Conservation (phyloP, 2,797 vertebrate species). For the Prionace glauca region DNA sequence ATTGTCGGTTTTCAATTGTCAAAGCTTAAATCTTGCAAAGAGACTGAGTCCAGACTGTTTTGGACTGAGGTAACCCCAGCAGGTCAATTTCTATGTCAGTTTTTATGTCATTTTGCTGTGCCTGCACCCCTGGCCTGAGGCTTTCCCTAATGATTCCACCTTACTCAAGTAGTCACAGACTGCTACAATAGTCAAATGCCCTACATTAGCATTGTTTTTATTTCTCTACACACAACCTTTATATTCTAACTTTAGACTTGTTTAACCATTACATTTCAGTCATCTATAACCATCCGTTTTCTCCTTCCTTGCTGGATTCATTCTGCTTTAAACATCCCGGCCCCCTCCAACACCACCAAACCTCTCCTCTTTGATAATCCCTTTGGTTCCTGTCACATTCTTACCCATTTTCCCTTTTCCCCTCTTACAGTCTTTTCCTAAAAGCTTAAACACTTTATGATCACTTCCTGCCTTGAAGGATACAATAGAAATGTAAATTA, state of each 20-base stretch:
- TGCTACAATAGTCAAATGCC: no score
- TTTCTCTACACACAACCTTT: neutral
- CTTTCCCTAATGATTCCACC: no score
- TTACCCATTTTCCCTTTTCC: neutral
- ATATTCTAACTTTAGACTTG: neutral
- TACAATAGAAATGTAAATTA: neutral
- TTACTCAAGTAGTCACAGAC: no score
- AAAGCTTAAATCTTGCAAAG: no score
- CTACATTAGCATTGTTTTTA: neutral
- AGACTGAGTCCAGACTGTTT: no score
- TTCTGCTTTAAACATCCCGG: neutral
- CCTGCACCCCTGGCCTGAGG: no score
- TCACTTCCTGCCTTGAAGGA: neutral
- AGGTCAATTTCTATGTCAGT: no score
- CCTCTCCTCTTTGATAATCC: neutral
- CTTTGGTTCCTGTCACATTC: neutral
- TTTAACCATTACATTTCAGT: neutral
- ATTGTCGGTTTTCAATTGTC: no score
- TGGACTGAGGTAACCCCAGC: no score
- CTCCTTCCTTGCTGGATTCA: neutral
- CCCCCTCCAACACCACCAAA: neutral
- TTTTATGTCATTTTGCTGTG: no score
- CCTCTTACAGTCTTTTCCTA: neutral
- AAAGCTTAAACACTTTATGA: neutral
- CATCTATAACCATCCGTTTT: neutral